Conservation (phyloP, 2,888 invertebrate species). For the Tipula helvola region DNA sequence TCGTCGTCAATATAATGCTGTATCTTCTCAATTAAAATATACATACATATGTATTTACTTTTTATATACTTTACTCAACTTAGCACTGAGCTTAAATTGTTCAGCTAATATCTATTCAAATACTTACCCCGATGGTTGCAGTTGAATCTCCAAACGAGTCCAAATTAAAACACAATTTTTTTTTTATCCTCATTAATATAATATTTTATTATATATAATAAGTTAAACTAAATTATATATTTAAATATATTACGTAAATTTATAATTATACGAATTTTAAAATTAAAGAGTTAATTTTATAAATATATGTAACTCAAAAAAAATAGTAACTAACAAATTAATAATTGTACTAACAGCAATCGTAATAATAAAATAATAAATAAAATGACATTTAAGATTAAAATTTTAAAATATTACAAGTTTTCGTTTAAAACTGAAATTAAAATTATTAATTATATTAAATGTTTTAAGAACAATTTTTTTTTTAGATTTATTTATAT, state of each 20-base stretch:
- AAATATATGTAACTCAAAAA: not conserved
- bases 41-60: too few species aligned
- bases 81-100: too few species aligned
- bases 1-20: too few species aligned
- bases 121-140: too few species aligned
- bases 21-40: too few species aligned
- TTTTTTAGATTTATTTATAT: not conserved
- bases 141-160: too few species aligned
- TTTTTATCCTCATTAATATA: not conserved
- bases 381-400: not conserved
- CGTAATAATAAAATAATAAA: not conserved
- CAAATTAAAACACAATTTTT: not conserved
- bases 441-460: not conserved
- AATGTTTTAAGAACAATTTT: not conserved
- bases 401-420: not conserved
- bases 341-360: not conserved
- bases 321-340: not conserved
- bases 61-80: too few species aligned
- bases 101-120: too few species aligned
- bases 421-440: not conserved
- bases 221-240: not conserved
- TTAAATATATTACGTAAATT: not conserved
- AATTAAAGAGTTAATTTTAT: not conserved
- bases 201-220: not conserved
- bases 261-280: not conserved